A percentile compares a stretch with the other conserved stretches of the same genome.
Conservation (phyloP, 2,113 vertebrate species). For the Procapra przewalskii region DNA sequence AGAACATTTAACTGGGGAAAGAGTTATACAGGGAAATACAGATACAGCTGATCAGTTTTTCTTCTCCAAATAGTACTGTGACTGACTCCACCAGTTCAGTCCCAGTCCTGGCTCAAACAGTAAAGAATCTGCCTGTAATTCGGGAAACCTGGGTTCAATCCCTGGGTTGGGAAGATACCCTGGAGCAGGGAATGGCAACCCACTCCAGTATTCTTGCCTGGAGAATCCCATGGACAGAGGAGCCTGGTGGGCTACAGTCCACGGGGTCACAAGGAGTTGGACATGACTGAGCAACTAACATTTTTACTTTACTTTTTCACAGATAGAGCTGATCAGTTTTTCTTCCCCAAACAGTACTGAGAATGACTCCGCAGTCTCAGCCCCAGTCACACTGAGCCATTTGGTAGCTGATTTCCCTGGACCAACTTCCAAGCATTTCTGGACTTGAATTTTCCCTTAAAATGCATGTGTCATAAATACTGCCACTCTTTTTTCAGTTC, state of each 20-base stretch:
- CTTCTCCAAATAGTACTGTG: background rate
- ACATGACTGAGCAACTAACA: background rate
- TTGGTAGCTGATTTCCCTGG: background rate
- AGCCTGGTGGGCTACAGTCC: background rate
- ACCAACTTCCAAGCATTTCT: background rate
- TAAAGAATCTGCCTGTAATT: background rate
- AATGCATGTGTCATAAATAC: background rate
- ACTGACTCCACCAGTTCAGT: background rate
- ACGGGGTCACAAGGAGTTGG: background rate
- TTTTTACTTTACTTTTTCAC: background rate
- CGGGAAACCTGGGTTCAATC: background rate
- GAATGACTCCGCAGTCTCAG: background rate
- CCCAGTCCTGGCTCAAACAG: background rate
- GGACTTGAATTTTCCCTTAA: background rate
- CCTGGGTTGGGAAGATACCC: background rate
- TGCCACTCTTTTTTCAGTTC: background rate
- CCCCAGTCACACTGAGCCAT: accelerated
- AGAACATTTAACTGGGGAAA: background rate
- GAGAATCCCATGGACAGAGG: background rate
- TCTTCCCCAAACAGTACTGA: background rate
- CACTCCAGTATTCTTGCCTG: background rate
- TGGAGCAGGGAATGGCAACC: background rate
- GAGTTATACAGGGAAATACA: background rate
- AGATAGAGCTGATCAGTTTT: background rate
- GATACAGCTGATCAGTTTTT: background rate